Percentiles rank a stretch among this genome's conserved stretches.
Evolutionary conservation across 2,888 invertebrate species (phyloP).

Genomic region (Autographa gamma): DNA sequence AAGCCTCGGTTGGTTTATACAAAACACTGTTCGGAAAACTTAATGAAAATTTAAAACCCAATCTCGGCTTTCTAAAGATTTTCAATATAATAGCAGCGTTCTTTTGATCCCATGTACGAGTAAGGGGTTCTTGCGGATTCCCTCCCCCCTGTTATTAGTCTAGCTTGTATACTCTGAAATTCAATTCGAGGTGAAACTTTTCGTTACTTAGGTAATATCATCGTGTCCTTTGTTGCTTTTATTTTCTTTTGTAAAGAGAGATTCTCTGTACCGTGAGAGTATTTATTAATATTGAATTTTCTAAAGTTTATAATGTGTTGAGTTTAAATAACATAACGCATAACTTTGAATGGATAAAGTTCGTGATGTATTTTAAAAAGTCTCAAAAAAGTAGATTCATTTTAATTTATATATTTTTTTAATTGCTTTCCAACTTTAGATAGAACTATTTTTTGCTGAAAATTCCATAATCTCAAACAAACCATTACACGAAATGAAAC

Average conservation of each 20-base stretch:
- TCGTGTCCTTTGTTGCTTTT: conserved; percentile 60
- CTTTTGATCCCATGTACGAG: conserved; percentile 61
- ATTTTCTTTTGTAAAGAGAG: conserved; percentile 46
- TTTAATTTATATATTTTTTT: no score
- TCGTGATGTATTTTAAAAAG: no score
- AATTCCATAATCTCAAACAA: conserved; percentile 30
- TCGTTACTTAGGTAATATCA: conserved; percentile 56
- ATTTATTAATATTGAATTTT: conserved; percentile 45
- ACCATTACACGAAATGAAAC: conserved; percentile 51
- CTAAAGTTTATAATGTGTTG: no score
- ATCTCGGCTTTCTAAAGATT: conserved; percentile 56
- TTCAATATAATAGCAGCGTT: conserved; percentile 60
- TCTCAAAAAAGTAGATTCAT: no score
- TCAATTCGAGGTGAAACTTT: conserved; percentile 66
- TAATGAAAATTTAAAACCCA: conserved; percentile 61
- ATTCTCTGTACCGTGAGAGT: conserved; percentile 31
- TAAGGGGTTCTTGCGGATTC: conserved; percentile 57
- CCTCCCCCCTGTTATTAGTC: conserved; percentile 63
- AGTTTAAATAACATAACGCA: no score
- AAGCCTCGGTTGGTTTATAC: conserved; percentile 38
- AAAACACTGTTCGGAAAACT: conserved; percentile 49
- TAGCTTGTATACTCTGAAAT: conserved; percentile 62
- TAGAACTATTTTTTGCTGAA: no score
- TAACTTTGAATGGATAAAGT: no score
- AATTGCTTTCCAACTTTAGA: no score